Base-by-base conservation (phyloP, 2,888 invertebrate species). In the Iphiclides podalirius region DNA sequence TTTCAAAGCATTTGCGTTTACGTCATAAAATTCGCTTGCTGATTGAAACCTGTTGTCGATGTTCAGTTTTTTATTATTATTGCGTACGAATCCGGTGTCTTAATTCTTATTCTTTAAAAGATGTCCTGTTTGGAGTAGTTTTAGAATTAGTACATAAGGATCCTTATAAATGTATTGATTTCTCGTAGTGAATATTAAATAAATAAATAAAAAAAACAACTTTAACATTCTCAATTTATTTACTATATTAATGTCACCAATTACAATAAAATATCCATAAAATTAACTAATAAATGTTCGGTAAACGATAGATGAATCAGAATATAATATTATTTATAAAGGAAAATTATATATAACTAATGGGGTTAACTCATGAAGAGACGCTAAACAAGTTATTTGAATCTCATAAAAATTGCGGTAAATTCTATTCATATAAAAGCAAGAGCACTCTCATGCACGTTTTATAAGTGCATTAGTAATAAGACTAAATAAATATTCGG, bases 231-330 rank as follows among this genome's bases (percentile, higher is more conserved):
- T 23, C 14, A 12, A 11, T 20, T 31, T 35, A 33, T 35, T 34
- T 47, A 43, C 15, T 41, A 31, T 12, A 20, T 39, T 38, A 33
- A 38, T 8, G 33, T 34, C 34, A 20, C 34, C 38, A 28, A 28
- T 36, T 45, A 16, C 8, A 41, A 33, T 43, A 23, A 38, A 20
- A 37, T 36, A 33, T 12, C 16, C 28, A 12, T 37, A 20, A 31
- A 1, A 17, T 37, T 17, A 17, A 37, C 13, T 45, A 20, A 20
- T n/a, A 31, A 17, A 45, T 31, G 17, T 17, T 31, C 14, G 12
- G 13, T 28, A 36, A 7, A 36, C 13, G 3, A 43, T 20, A 20
- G 12, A 26, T 26, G 26, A 26, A 26, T 26, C 31, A 17, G 12
- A 42, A 20, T 12, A 15, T n/a, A 16, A 35, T 20, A n/a, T 14